A percentile compares a stretch with the other conserved stretches of the same genome.
Conservation (phyloP, 2,888 invertebrate genomes). For the Andricus quercusramuli region DNA sequence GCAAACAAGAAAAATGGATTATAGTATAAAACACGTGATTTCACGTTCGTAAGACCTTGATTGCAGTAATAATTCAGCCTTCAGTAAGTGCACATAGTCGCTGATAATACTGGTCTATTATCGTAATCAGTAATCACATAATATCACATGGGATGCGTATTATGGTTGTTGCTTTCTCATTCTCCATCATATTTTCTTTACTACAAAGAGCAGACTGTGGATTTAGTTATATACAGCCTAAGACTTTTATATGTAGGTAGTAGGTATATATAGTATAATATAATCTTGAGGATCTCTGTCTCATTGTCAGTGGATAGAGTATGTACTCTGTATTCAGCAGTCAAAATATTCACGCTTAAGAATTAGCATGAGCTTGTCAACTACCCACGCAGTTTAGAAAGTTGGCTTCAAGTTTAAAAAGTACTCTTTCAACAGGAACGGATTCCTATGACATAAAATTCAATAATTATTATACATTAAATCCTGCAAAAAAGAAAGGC, state of each 20-base stretch:
- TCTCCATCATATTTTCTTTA: not conserved
- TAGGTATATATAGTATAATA: not conserved
- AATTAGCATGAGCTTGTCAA: conserved; percentile 4
- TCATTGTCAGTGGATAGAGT: not conserved
- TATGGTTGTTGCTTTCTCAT: not conserved
- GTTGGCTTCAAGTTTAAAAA: not conserved
- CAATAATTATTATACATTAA: not conserved
- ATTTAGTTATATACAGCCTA: not conserved
- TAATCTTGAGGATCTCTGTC: not conserved
- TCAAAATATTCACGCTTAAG: conserved; percentile 1
- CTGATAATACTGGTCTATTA: not conserved
- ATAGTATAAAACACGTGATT: not conserved
- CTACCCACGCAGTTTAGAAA: conserved; percentile 7
- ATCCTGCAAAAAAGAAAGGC: too few species aligned
- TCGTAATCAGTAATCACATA: conserved; percentile 2
- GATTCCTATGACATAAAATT: not conserved
- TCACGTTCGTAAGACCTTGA: conserved; percentile 4
- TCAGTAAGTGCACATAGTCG: not conserved
- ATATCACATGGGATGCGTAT: not conserved
- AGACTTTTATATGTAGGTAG: not conserved
- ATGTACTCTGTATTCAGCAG: not conserved
- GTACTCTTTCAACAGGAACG: not conserved
- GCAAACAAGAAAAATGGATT: not conserved
- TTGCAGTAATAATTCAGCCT: not conserved
- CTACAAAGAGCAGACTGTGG: not conserved